phyloP scores from a whole-genome alignment of 2,797 vertebrate species.

The Cuculus canorus region DNA sequence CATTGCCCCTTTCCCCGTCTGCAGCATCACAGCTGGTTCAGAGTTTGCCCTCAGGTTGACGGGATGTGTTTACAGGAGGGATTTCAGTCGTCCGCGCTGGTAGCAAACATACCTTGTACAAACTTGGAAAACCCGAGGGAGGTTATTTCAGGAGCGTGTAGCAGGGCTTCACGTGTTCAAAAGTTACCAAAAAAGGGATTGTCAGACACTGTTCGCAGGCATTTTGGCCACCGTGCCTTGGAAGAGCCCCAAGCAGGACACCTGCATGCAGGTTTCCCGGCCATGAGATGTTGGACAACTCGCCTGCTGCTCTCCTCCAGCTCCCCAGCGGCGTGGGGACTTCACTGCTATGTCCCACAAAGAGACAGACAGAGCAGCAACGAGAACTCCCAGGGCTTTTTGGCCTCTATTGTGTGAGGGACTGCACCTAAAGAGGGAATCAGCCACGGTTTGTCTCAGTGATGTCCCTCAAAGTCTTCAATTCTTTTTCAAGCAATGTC shows the following conservation, averaged over 20 bases:
- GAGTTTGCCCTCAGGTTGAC: neutral
- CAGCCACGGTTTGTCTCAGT: neutral
- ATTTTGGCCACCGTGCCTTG: neutral
- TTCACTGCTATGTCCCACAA: fast-evolving
- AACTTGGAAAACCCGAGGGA: neutral
- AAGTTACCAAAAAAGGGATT: constrained; percentile 42
- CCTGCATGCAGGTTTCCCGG: neutral
- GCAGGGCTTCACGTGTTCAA: neutral
- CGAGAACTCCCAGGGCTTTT: neutral
- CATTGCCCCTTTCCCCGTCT: neutral
- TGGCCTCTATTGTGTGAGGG: neutral
- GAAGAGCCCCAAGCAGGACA: neutral
- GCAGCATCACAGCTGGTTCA: neutral
- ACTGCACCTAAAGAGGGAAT: neutral
- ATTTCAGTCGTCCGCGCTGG: neutral
- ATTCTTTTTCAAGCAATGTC: neutral
- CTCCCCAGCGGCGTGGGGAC: neutral
- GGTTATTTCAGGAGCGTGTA: neutral
- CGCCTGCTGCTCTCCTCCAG: neutral
- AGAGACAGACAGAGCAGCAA: neutral
- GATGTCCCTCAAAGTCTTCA: neutral
- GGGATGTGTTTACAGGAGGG: constrained; percentile 30
- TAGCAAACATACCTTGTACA: constrained; percentile 9
- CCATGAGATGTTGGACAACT: neutral
- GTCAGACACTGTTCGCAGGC: neutral